A percentile compares a stretch with the other conserved stretches of the same genome.
phyloP scores from a whole-genome alignment of 2,113 vertebrate genomes.

The Poecilia latipinna region DNA sequence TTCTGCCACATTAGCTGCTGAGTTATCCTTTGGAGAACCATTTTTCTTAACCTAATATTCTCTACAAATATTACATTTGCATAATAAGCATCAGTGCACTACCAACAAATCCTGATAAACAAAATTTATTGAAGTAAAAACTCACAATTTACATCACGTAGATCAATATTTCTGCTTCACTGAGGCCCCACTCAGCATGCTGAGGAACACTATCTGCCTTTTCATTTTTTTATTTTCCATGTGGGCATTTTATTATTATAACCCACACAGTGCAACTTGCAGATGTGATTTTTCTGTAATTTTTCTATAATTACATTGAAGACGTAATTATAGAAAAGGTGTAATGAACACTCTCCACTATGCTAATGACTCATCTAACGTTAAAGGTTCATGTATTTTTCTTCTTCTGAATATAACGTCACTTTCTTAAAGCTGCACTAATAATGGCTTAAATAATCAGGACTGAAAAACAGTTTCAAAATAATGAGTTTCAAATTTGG shows the following conservation, averaged over 20 bases:
- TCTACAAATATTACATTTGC: background rate
- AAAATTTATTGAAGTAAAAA: background rate
- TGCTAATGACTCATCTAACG: too few relatives aligned
- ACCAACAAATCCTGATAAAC: background rate
- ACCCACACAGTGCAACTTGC: background rate
- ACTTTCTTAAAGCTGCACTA: background rate
- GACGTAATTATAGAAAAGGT: too few relatives aligned
- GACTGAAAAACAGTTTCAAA: constrained; percentile 24
- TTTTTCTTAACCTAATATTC: background rate
- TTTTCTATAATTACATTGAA: background rate
- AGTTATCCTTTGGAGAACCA: background rate
- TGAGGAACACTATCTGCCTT: background rate
- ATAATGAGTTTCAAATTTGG: constrained; percentile 43
- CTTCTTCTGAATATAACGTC: too few relatives aligned
- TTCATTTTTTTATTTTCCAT: background rate
- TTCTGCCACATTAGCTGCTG: background rate
- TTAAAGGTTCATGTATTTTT: too few relatives aligned
- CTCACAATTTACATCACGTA: background rate
- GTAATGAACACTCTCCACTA: too few relatives aligned
- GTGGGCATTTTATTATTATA: background rate
- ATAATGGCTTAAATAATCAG: background rate
- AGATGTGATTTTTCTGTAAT: background rate
- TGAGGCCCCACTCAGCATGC: background rate
- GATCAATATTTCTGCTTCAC: background rate
- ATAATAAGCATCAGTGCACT: background rate